Evolutionary conservation across 2,797 vertebrate species (phyloP).

Genomic region (Cyprinella venusta): DNA sequence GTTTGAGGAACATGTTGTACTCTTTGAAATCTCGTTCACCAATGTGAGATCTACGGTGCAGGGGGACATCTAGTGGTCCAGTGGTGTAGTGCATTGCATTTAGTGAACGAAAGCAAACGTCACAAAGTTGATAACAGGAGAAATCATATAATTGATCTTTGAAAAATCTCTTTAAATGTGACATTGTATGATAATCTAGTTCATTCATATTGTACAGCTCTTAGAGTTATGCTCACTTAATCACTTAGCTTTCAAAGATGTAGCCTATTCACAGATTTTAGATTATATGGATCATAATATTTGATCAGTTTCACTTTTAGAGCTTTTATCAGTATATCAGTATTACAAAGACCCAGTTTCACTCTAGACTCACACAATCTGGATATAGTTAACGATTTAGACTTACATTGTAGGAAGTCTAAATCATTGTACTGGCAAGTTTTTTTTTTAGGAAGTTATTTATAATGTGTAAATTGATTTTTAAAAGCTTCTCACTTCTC

Average conservation of each 20-base stretch:
- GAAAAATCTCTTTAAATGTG: neutral
- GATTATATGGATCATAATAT: neutral
- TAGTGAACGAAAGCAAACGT: neutral
- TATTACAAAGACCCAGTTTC: neutral
- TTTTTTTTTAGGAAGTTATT: neutral
- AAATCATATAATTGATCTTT: neutral
- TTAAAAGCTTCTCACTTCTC: neutral
- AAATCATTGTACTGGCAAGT: neutral
- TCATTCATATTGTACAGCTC: neutral
- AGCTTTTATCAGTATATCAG: neutral
- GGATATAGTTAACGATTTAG: too few relatives aligned
- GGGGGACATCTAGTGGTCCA: conserved; percentile 30
- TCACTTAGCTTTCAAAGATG: neutral
- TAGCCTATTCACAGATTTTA: neutral
- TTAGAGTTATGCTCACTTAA: neutral
- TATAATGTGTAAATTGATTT: neutral
- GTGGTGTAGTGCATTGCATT: neutral
- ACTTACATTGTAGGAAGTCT: neutral
- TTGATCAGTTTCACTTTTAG: neutral
- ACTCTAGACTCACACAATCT: neutral
- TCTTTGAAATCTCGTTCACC: neutral
- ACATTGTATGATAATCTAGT: neutral
- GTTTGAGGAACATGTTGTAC: neutral
- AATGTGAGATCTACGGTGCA: neutral
- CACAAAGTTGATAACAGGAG: neutral